These are phyloP conservation scores for Polypterus senegalus DNA, from an alignment of 2,113 vertebrate genomes.

Conservation along the genomic window DNA sequence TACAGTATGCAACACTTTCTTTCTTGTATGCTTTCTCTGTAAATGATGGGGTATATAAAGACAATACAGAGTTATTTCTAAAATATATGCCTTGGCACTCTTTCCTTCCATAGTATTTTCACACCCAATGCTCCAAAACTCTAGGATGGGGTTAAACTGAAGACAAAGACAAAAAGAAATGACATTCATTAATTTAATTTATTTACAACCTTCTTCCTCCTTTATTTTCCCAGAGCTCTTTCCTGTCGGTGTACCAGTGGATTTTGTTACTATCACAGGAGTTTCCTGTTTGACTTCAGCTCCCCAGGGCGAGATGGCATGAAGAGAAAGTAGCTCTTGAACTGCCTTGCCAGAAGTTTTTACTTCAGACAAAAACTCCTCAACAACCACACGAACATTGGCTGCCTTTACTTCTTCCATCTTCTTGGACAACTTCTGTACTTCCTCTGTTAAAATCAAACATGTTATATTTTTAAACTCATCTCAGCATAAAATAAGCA, in stretches of 20 bases:
- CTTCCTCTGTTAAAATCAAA: slow-evolving; percentile 60
- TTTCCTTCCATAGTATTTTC: too few relatives aligned
- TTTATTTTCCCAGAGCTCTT: slow-evolving; percentile 76
- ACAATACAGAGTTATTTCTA: too few relatives aligned
- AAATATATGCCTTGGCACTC: too few relatives aligned
- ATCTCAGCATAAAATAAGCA: neutral
- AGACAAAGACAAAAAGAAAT: too few relatives aligned
- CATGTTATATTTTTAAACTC: too few relatives aligned
- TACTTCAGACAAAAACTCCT: slow-evolving; percentile 72
- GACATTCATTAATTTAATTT: too few relatives aligned
- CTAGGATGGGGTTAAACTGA: too few relatives aligned
- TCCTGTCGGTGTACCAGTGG: slow-evolving; percentile 36
- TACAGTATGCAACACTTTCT: too few relatives aligned
- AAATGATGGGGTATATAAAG: too few relatives aligned
- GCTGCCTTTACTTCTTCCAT: slow-evolving; percentile 86
- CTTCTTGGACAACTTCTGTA: slow-evolving; percentile 92
- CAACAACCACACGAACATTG: slow-evolving; percentile 72
- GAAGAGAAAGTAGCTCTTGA: slow-evolving; percentile 70
- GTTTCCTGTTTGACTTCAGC: slow-evolving; percentile 72
- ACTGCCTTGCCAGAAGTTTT: slow-evolving; percentile 62
- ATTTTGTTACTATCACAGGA: slow-evolving; percentile 50
- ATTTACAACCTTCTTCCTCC: slow-evolving; percentile 69
- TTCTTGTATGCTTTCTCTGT: too few relatives aligned
- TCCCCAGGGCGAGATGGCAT: slow-evolving; percentile 79
- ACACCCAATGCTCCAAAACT: too few relatives aligned